Percentiles rank a stretch among this genome's conserved stretches.
Evolutionary conservation across 2,113 vertebrate species (phyloP).

Genomic region (Cyphomyrus discorhynchus): DNA sequence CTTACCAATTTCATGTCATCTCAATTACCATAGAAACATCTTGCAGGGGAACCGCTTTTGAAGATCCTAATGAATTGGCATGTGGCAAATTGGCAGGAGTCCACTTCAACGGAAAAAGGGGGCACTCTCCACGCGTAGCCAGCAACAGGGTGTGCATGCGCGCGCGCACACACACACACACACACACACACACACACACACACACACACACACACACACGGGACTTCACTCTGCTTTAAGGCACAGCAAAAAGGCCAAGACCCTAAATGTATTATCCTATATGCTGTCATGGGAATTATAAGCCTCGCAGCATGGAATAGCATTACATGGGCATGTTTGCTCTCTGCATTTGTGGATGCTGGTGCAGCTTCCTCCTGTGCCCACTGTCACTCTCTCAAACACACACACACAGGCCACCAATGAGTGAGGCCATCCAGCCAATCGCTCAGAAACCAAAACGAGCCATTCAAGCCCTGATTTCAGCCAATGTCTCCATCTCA

Average conservation of each 20-base stretch:
- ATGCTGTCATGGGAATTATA: neutral
- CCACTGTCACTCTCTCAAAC: neutral
- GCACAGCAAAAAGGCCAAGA: neutral
- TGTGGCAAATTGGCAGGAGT: neutral
- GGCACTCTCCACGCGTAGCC: neutral
- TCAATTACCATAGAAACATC: neutral
- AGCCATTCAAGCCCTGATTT: neutral
- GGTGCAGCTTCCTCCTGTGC: neutral
- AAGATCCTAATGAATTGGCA: conserved; percentile 1
- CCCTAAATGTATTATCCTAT: neutral
- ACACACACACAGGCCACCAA: neutral
- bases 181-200: neutral
- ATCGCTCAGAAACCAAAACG: neutral
- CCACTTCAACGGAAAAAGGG: neutral
- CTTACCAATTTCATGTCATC: neutral
- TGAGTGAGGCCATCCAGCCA: neutral
- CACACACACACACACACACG: neutral
- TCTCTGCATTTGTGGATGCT: neutral
- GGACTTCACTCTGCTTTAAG: neutral
- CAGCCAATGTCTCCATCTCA: neutral
- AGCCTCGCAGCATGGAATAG: neutral
- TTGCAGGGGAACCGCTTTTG: neutral
- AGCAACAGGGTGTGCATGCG: neutral
- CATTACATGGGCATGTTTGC: neutral
- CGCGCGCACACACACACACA: neutral